Base-by-base conservation (phyloP, 1,140 invertebrate genomes). In the Solenopsis fugax region DNA sequence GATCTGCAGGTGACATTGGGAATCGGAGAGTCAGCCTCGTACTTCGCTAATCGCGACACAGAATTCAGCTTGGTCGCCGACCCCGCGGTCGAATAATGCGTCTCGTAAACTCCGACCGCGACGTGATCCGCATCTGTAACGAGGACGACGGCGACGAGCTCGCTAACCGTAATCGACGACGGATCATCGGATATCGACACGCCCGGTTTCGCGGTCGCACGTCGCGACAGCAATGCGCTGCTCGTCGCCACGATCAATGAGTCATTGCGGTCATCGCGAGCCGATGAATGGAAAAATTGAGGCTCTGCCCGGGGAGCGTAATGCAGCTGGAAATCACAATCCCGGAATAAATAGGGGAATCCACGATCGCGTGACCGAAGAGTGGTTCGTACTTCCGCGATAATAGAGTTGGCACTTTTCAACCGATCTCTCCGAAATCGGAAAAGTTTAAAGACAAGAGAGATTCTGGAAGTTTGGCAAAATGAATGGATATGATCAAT, bases 261-360 rank as follows among this genome's bases (percentile, higher is more conserved):
- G 48, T 82, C 85, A 86, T 71, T 45, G 77, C 85, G 64, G 67
- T 82, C 65, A 86, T 86, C 41, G 65, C 54, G 75, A 48, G 48
- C n/a, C 84, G 64, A 72, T 80, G 69, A 71, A 87, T 88, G 13
- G 67, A 87, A 86, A 88, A 60, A 88, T 80, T 87, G 62, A 50
- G 56, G 56, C 9, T 41, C 60, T 24, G 21, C 18, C 69, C 48
- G 9, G 60, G 18, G 21, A 21, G n/a, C 75, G 48, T 81, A 69
- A 71, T 69, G 37, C 24, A 58, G 13, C 13, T 37, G 80, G 24
- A 24, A 37, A 21, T 73, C 24, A 16, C 64, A 18, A 81, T 71
- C n/a, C 45, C 29, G 45, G 52, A 58, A 71, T 71, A 58, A 13
- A 60, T 21, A 48, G 34, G 18, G n/a, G 16, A 41, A 78, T 2